phyloP scores from a whole-genome alignment of 2,888 invertebrate genomes.

The Ophraella communa region DNA sequence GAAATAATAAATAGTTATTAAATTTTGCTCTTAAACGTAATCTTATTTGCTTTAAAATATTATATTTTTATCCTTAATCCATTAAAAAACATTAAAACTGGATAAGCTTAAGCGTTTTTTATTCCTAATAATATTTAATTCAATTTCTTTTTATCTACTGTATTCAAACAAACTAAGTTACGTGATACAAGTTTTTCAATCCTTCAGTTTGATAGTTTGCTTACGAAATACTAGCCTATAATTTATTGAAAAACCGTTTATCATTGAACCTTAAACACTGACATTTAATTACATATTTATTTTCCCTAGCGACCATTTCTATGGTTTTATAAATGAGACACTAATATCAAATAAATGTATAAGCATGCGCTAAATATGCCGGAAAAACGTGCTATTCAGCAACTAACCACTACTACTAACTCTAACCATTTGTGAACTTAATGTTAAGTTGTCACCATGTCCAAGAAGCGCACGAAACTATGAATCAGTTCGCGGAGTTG shows the following conservation, averaged over 20 bases:
- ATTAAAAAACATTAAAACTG: too few species aligned
- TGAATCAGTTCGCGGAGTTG: constrained; percentile 46
- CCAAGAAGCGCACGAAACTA: constrained; percentile 21
- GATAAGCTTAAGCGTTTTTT: too few species aligned
- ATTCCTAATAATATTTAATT: too few species aligned
- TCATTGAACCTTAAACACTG: constrained; percentile 9
- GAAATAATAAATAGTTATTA: too few species aligned
- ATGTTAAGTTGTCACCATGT: constrained; percentile 23
- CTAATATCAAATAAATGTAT: constrained; percentile 49
- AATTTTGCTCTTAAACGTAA: too few species aligned
- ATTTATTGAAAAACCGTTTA: background rate
- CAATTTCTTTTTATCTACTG: too few species aligned
- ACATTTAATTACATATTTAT: constrained; percentile 37
- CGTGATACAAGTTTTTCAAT: too few species aligned
- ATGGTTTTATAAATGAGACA: constrained; percentile 30
- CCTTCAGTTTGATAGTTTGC: too few species aligned
- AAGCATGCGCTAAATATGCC: constrained; percentile 50
- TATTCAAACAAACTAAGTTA: too few species aligned
- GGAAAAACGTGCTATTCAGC: constrained; percentile 40
- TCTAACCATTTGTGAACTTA: constrained; percentile 11
- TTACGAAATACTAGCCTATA: background rate
- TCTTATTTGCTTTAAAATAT: too few species aligned
- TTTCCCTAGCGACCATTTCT: constrained; percentile 47
- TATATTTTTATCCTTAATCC: too few species aligned
- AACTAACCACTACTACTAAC: background rate